Evolutionary conservation across 2,888 invertebrate genomes (phyloP), one percentile per base, ranked within the genome.

Genomic region (Euzophera pinguis): DNA sequence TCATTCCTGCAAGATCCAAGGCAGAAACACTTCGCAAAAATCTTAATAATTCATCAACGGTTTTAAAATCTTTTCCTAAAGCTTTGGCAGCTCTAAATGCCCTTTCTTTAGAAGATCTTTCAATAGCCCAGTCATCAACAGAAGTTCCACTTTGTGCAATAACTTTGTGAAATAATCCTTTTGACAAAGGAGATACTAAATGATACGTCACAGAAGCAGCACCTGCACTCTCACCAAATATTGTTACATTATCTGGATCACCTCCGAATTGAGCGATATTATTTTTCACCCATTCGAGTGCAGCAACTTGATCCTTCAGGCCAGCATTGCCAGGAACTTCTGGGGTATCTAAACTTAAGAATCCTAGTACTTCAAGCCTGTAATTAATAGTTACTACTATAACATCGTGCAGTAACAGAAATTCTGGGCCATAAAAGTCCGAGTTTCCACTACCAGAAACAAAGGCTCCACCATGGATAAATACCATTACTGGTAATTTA

Each of bases 331-430:
- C 82, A 3, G 81, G 77, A 0, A 74, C 78, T 50, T 78, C 78
- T 14, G 73, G 66, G 2, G 58, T 75, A 41, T 78, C 75, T 27
- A 78, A 55, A 51, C 71, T 70, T 7, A 81, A 49, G 38, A 75
- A 79, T 0, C 83, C 84, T 29, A 82, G 58, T 0, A 68, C 62
- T 64, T 81, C 81, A 5, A 82, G 63, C 57, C 85, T 70, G 55
- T 82, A 84, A 60, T 84, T 85, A 0, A 84, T 52, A 8, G 86
- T 85, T 0, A 85, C 83, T 13, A 84, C 57, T 32, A 85, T 67
- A 12, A 84, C 71, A 55, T 82, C 68, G 51, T 84, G 78, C 55
- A 71, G 72, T 52, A 87, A 61, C 1, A 86, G 56, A 45, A 75
- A 77, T 39, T 79, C 69, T 7, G 85, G 81, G 0, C 84, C 82